Base-by-base conservation (phyloP, 53 echinoderm and acorn worm genomes). In the Echinometra lucunter region DNA sequence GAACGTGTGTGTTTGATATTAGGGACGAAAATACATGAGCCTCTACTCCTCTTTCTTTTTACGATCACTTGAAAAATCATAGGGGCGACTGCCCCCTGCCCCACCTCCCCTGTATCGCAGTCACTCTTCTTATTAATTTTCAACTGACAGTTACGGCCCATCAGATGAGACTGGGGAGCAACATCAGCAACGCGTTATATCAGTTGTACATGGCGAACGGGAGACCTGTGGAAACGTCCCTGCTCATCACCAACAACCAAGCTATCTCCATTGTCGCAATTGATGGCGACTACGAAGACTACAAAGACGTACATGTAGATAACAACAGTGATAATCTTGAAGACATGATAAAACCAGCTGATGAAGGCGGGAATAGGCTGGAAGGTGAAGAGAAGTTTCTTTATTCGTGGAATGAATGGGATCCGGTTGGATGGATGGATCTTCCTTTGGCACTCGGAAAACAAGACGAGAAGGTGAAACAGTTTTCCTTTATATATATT, bases 351-450 rank as follows among this genome's bases (percentile, higher is more conserved):
- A 44, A 7, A 81, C 21, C 23, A 21, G 38, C 42, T 15, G 81
- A 44, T 81, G 42, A 5, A 5, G 42, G 18, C 1, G 40, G 12
- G 81, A 81, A 38, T 12, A 44, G 23, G 28, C 23, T 81, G 81
- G 9, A 81, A 42, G 81, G 44, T 21, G 81, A 81, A 81, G 44
- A 44, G 44, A 44, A 4, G 44, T 81, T 81, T 9, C 42, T 42
- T 44, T 81, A 81, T 81, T 44, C 21, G 28, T 81, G 81, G 81
- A 81, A 81, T 81, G 81, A 81, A 23, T 81, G 81, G 81, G 81
- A 81, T 23, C 81, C 40, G 12, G 1, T 19, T 16, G 81, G 81
- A 38, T 81, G 81, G 81, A 81, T 81, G 81, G 44, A 44, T 19
- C 81, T 81, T 1, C 81, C 81, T 8, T 19, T 44, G 1, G 19